Base-by-base conservation (phyloP, 2,888 invertebrate genomes). In the Allacma fusca region DNA sequence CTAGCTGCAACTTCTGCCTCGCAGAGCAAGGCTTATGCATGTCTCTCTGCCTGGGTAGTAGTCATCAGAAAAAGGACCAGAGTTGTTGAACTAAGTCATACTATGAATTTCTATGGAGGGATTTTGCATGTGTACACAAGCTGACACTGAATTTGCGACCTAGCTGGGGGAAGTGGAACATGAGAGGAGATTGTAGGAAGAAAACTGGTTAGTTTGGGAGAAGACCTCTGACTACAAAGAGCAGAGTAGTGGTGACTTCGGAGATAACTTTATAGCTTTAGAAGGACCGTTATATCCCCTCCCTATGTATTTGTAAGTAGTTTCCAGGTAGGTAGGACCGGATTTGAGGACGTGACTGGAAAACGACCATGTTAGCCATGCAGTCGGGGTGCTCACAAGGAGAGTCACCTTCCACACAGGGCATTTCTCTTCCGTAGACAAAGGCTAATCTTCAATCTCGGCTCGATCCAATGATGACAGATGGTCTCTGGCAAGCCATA, bases 391-490 rank as follows among this genome's bases (percentile, higher is more conserved):
- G 9, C 62, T 62, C 24, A 62, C 24, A 24, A 62, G 7, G 23
- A 62, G 62, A 62, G 62, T 62, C 62, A 62, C 67, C 34, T 67
- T 29, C 40, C 70, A 70, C 50, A 50, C 9, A 26, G 70, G 70
- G 26, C 50, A 50, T 70, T 70, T 50, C 28, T 70, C 70, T 70
- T 70, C 43, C 43, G 70, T 43, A 70, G 70, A 70, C 70, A 70
- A 70, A 70, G 50, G 70, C 70, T 70, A 70, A 70, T 70, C 70
- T 70, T 70, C 70, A 70, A 70, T 70, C 70, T 70, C 50, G 24
- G 50, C 50, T 70, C 26, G 43, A 70, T 70, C 70, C 70, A 70
- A 70, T 70, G 70, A 70, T 70, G 70, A 70, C 70, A 70, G 43
- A 70, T 70, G 44, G 70, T 70, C 50, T 50, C 70, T 26, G 70